Base-by-base conservation (phyloP, 2,113 vertebrate species). In the Regulus satrapa region DNA sequence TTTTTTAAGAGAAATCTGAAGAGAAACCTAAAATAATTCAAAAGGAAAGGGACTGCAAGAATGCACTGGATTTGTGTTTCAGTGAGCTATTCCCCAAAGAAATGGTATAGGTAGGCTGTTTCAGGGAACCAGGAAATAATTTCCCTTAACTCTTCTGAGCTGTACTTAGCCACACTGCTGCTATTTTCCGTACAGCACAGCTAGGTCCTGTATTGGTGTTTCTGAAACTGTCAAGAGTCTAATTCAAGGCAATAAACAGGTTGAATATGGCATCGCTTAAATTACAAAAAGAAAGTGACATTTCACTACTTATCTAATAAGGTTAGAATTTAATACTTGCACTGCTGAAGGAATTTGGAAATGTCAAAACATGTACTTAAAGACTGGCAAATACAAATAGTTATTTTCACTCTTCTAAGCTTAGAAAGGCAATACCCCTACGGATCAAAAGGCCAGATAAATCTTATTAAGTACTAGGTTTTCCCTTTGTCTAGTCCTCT, bases 381-480 rank as follows among this genome's bases (percentile, higher is more conserved):
- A 69, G 40, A 78, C 31, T 32, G 66, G 93, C 45, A 78, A 58
- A 91, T 49, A 78, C 90, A 4, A 74, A 24, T 45, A 59, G 36
- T 76, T 54, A 72, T 84, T 88, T 87, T 92, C 69, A 48, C 67
- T 94, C 89, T 85, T 55, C 89, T 92, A 62, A 74, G 80, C 86
- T 92, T 45, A 48, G 92, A 92, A 89, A 93, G 56, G 93, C 56
- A 96, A 92, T 71, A 85, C 77, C 45, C 84, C 43, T 54, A 59
- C 10, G 89, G 93, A 93, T 96, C 96, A 96, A 91, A 97, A 95
- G 73, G 81, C 68, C 59, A 96, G 91, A 97, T 98, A 97, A 98
- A 97, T 96, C 93, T 97, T 97, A 97, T 49, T 95, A 98, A 97
- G 91, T 77, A 97, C 71, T 68, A 86, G 68, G 45, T 96, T 97